These are phyloP conservation scores for Platichthys stellatus DNA, from an alignment of 2,113 vertebrate genomes.

Conservation along the genomic window DNA sequence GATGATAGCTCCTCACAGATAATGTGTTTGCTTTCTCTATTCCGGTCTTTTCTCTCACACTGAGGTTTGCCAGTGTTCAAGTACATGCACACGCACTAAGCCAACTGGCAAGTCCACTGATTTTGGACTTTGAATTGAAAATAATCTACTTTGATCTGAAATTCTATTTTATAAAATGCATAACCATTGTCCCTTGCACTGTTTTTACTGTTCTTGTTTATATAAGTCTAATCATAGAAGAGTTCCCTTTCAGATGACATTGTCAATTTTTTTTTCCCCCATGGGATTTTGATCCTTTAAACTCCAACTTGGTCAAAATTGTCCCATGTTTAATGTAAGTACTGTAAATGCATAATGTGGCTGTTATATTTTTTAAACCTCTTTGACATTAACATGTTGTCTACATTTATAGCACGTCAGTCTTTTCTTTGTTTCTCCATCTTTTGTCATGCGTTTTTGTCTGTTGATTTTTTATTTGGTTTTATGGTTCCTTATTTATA, in stretches of 20 bases:
- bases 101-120: too few relatives aligned
- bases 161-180: too few relatives aligned
- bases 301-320: neutral
- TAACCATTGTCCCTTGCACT: too few relatives aligned
- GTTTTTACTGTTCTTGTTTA: too few relatives aligned
- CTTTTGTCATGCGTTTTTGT: neutral
- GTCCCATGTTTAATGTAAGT: neutral
- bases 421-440: neutral
- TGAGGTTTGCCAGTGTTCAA: neutral
- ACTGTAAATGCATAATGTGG: constrained; percentile 2
- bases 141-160: constrained; percentile 1
- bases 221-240: too few relatives aligned
- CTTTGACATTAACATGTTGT: neutral
- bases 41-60: constrained; percentile 2
- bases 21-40: too few relatives aligned
- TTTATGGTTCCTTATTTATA: neutral
- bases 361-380: constrained; percentile 8
- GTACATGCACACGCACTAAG: neutral
- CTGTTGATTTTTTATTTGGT: neutral
- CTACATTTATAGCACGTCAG: neutral
- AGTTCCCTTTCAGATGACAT: too few relatives aligned
- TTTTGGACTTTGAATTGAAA: too few relatives aligned
- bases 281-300: too few relatives aligned
- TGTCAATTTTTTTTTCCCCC: too few relatives aligned
- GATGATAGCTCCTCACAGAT: too few relatives aligned